These are phyloP conservation scores for Adineta ricciae DNA, from an alignment of 2,888 invertebrate genomes.

Conservation along the genomic window DNA sequence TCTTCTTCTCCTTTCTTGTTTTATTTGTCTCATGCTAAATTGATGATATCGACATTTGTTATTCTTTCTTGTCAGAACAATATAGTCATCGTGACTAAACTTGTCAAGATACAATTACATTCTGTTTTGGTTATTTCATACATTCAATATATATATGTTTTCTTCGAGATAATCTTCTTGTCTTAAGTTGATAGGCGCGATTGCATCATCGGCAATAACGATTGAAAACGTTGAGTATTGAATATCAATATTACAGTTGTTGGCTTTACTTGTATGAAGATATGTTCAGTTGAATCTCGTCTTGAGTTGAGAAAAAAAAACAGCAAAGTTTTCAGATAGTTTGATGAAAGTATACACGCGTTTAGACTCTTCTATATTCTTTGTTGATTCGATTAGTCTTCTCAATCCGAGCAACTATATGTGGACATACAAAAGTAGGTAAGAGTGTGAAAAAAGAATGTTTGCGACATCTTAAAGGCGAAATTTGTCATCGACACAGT, in stretches of 20 bases:
- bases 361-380: not conserved
- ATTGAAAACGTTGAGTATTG: not conserved
- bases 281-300: not conserved
- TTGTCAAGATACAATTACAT: not conserved
- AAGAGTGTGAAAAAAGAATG: not conserved
- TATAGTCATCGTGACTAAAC: not conserved
- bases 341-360: not conserved
- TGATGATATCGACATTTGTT: not conserved
- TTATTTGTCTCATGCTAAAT: not conserved
- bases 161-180: not conserved
- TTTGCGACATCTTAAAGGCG: not conserved
- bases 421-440: not conserved
- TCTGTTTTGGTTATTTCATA: not conserved
- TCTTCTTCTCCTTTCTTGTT: not conserved
- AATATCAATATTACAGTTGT: not conserved
- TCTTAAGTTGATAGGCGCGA: not conserved
- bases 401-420: not conserved
- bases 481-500: not conserved
- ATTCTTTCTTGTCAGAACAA: not conserved
- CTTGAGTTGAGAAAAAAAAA: not conserved
- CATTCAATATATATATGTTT: not conserved
- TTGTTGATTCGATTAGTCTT: not conserved
- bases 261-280: not conserved
- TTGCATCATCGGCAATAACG: not conserved
- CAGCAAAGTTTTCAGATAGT: not conserved